Conservation (phyloP, 2,797 vertebrate species). For the Xenentodon cancila region DNA sequence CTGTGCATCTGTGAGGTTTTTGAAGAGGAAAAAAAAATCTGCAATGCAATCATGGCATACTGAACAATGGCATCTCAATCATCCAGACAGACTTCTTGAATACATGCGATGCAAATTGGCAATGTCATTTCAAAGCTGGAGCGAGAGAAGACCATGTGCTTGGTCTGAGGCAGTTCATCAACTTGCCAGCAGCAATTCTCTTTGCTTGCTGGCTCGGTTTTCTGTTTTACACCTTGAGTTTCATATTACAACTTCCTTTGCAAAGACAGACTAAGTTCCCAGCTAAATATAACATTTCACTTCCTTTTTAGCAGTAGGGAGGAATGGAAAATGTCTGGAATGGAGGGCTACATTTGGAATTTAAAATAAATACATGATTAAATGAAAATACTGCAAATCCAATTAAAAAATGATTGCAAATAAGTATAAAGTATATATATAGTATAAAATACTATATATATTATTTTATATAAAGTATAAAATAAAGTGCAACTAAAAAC, state of each 20-base stretch:
- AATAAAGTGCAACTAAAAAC: too few relatives aligned
- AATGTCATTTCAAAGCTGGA: slow-evolving; percentile 47
- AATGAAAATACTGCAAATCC: too few relatives aligned
- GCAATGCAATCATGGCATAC: slow-evolving; percentile 34
- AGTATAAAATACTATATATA: too few relatives aligned
- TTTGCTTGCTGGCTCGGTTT: slow-evolving; percentile 12
- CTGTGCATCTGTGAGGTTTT: slow-evolving; percentile 46
- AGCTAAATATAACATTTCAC: not conserved
- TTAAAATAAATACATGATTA: too few relatives aligned
- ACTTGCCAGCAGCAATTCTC: slow-evolving; percentile 30
- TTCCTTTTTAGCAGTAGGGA: too few relatives aligned
- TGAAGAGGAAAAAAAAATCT: not conserved
- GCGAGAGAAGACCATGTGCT: slow-evolving; percentile 35
- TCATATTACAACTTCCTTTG: slow-evolving; percentile 1
- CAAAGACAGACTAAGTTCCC: not conserved
- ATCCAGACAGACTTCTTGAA: slow-evolving; percentile 49
- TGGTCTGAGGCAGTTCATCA: slow-evolving; percentile 44
- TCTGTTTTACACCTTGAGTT: slow-evolving; percentile 22
- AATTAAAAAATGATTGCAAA: too few relatives aligned
- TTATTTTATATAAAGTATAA: too few relatives aligned
- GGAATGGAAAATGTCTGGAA: not conserved
- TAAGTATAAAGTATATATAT: too few relatives aligned
- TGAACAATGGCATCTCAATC: slow-evolving; percentile 55
- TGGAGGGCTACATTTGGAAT: not conserved
- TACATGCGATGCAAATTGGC: slow-evolving; percentile 53